Evolutionary conservation across 2,113 vertebrate genomes (phyloP), one percentile per base, ranked within the genome.

Genomic region (Astatoreochromis straeleni): DNA sequence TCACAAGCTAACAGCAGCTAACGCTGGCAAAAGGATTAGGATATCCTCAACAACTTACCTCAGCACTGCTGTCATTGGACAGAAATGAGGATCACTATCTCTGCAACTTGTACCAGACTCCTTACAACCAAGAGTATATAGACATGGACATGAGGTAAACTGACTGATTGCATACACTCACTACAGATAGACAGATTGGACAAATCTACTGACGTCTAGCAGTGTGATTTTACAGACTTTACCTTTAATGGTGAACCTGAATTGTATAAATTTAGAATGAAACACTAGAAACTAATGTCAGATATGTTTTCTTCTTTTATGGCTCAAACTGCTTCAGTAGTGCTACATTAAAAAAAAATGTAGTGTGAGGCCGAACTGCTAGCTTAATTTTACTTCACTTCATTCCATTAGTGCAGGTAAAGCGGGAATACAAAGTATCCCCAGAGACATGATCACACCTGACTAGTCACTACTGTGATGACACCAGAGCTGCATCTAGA

Each of bases 381-480:
- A 29, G 3, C 26, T 49, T 31, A 49, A 31, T 47, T 49, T 47
- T 19, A 49, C 42, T 75, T 75, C 42, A 11, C 14, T 47, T 75
- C 7, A 11, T 75, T 45, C 24, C 40, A 47, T 11, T 29, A 49
- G 16, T 49, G 57, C 57, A 65, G 45, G 73, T 81, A 19, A 84
- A 88, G 29, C 12, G 7, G 68, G 79, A 84, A 86, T 85, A 79
- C 49, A 17, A 87, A 84, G 88, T 73, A 73, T 19, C 49, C 12
- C 45, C 12, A 75, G 40, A 33, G 19, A n/a, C 31, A 54, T 51
- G 63, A 81, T 49, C 40, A 17, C 40, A 80, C 57, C 70, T 63
- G 83, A 83, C 78, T 24, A 7, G 38, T 55, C 87, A 21, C 47
- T 3, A 14, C 68, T 85, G 47, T 19, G 63, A 14, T 51, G 12